phyloP scores from a whole-genome alignment of 2,113 vertebrate genomes.

The Corythoichthys intestinalis region DNA sequence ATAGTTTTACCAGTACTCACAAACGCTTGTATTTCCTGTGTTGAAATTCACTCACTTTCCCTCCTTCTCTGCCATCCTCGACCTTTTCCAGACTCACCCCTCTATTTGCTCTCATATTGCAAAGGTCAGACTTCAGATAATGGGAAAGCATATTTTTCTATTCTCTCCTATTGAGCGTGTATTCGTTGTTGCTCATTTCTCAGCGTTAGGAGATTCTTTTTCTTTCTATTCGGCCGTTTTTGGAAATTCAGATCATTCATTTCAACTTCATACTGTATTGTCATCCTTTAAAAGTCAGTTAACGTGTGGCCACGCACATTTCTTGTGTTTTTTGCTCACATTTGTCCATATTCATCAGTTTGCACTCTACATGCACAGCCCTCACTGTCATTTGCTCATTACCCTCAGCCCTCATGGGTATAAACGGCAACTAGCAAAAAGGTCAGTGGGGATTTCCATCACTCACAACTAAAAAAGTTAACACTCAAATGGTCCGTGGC shows the following conservation, averaged over 20 bases:
- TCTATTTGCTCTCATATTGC: slow-evolving; percentile 58
- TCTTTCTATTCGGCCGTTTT: background rate
- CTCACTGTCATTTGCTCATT: slow-evolving; percentile 57
- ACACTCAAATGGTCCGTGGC: slow-evolving; percentile 73
- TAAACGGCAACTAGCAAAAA: slow-evolving; percentile 61
- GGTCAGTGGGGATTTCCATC: slow-evolving; percentile 73
- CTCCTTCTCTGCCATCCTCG: slow-evolving; percentile 42
- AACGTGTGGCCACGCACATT: background rate
- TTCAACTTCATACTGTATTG: slow-evolving; percentile 1
- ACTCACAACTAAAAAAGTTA: slow-evolving; percentile 71
- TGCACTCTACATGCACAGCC: slow-evolving; percentile 36
- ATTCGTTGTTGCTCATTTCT: slow-evolving; percentile 48
- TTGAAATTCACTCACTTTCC: slow-evolving; percentile 3
- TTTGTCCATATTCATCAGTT: slow-evolving; percentile 28
- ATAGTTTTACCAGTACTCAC: slow-evolving; percentile 12
- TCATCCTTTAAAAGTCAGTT: slow-evolving; percentile 15
- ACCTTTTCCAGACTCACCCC: slow-evolving; percentile 60
- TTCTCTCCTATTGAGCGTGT: slow-evolving; percentile 63
- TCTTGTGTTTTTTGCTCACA: slow-evolving; percentile 6
- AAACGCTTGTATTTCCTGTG: background rate
- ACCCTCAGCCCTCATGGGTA: slow-evolving; percentile 53
- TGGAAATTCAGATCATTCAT: background rate
- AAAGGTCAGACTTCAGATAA: slow-evolving; percentile 64
- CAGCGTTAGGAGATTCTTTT: slow-evolving; percentile 34
- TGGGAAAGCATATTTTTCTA: slow-evolving; percentile 50